Evolutionary conservation across 2,888 invertebrate species (phyloP).

Genomic region (Drosophila ustulata): DNA sequence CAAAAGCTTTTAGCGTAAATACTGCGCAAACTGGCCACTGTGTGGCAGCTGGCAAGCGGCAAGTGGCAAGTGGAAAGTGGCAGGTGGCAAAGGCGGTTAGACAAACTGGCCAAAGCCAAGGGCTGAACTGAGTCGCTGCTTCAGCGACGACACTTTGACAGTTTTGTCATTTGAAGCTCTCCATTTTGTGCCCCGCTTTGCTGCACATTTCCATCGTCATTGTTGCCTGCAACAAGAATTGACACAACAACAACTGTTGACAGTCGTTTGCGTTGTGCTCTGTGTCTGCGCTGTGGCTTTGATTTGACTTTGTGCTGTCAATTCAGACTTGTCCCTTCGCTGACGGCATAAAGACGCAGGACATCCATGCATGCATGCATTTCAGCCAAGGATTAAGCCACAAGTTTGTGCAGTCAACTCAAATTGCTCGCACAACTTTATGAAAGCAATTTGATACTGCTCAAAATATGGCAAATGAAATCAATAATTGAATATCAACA

Average conservation of each 20-base stretch:
- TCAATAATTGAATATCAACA: not conserved
- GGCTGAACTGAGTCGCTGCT: constrained; percentile 22
- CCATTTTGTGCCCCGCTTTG: constrained; percentile 46
- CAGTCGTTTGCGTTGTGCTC: constrained; percentile 46
- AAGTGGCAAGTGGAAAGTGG: constrained; percentile 10
- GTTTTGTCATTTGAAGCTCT: constrained; percentile 70
- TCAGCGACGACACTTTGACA: constrained; percentile 69
- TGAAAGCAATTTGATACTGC: not conserved
- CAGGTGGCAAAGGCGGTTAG: constrained; percentile 9
- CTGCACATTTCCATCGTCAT: constrained; percentile 65
- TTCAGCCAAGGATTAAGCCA: constrained; percentile 6
- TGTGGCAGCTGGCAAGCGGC: constrained; percentile 8
- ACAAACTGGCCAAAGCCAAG: constrained; percentile 33
- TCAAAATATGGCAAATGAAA: not conserved
- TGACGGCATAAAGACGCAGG: constrained; percentile 21
- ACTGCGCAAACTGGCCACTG: constrained; percentile 36
- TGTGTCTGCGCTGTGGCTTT: constrained; percentile 50
- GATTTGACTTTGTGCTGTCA: constrained; percentile 66
- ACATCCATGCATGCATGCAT: not conserved
- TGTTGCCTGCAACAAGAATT: constrained; percentile 38
- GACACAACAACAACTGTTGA: constrained; percentile 52
- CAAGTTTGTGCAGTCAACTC: not conserved
- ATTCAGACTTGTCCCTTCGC: constrained; percentile 40
- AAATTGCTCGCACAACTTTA: constrained; percentile 7
- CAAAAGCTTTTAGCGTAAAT: constrained; percentile 75